These are phyloP conservation scores for Abrostola triplasia DNA, from an alignment of 2,888 invertebrate genomes.

Conservation along the genomic window DNA sequence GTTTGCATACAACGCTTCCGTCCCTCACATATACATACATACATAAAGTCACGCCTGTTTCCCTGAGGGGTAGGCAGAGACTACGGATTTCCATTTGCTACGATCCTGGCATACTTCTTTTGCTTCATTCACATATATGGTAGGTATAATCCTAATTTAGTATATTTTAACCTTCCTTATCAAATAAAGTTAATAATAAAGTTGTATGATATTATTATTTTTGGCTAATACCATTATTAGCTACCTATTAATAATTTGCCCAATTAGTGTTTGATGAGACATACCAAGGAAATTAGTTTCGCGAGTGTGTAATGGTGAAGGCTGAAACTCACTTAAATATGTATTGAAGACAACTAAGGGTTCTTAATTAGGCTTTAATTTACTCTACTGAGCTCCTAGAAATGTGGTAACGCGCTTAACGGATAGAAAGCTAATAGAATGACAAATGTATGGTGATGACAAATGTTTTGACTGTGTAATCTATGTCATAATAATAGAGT, in stretches of 20 bases:
- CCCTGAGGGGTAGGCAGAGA: no score
- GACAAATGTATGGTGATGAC: no score
- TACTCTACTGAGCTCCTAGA: neutral
- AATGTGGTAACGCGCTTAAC: no score
- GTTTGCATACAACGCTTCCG: neutral
- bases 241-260: neutral
- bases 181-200: neutral
- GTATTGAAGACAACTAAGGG: conserved; percentile 1
- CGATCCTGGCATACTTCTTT: neutral
- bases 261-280: conserved; percentile 2
- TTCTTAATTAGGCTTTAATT: neutral
- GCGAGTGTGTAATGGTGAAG: neutral
- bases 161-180: neutral
- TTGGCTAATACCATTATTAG: neutral
- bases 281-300: neutral
- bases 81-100: no score
- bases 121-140: neutral
- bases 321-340: conserved; percentile 1
- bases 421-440: no score
- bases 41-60: no score
- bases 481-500: no score
- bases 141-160: no score
- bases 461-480: no score
- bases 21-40: neutral
- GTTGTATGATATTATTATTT: neutral